phyloP scores from a whole-genome alignment of 2,113 vertebrate genomes.

The Siniperca knerii region DNA sequence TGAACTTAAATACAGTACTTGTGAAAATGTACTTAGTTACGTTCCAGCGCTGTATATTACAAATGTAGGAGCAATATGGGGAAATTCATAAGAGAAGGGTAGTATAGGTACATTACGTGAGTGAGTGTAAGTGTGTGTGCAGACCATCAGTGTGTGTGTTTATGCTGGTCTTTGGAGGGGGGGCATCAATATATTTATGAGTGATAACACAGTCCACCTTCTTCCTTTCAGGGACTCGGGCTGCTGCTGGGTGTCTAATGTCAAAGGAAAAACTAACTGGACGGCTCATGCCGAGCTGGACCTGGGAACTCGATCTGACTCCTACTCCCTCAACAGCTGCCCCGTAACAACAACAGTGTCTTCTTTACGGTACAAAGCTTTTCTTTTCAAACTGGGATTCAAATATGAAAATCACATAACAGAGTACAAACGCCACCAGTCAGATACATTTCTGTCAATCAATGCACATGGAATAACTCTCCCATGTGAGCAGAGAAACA shows the following conservation, averaged over 20 bases:
- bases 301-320: conserved; percentile 80
- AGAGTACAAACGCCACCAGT: background rate
- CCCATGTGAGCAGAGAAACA: no score
- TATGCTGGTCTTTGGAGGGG: no score
- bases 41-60: no score
- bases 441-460: no score
- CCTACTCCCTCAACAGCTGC: conserved; percentile 71
- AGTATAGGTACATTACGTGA: background rate
- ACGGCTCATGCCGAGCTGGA: conserved; percentile 55
- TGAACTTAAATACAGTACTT: no score
- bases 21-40: no score
- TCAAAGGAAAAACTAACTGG: conserved; percentile 53
- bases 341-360: conserved; percentile 77
- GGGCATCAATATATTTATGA: background rate
- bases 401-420: background rate
- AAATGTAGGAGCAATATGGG: no score
- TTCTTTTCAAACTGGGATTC: background rate
- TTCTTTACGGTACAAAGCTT: conserved; percentile 52
- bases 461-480: no score
- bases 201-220: background rate
- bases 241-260: conserved; percentile 80
- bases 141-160: background rate
- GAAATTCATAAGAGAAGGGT: background rate
- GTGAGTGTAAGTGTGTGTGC: no score
- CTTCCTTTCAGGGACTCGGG: conserved; percentile 57